Percentiles rank a stretch among this genome's conserved stretches.
Conservation (phyloP, 2,113 vertebrate genomes). For the Campylomormyrus tamandua region DNA sequence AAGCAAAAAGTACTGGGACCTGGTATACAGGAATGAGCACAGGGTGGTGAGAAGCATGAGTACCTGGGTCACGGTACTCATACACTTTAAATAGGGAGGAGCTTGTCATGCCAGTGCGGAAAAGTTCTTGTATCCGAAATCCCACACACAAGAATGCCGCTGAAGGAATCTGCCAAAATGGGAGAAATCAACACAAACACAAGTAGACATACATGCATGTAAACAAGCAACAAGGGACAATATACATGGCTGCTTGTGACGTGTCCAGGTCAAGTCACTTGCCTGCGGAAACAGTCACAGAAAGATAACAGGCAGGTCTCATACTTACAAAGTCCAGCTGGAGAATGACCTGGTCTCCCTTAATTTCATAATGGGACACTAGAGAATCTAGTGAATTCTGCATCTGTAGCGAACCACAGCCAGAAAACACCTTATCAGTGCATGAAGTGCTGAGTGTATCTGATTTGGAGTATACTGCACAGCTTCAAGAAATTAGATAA, state of each 20-base stretch:
- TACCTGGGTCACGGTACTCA: slow-evolving; percentile 69
- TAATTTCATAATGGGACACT: slow-evolving; percentile 68
- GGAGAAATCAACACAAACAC: background rate
- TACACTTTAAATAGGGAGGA: slow-evolving; percentile 71
- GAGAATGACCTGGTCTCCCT: slow-evolving; percentile 66
- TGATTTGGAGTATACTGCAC: background rate
- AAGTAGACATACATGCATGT: background rate
- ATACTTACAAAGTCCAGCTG: slow-evolving; percentile 70
- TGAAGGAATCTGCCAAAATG: slow-evolving; percentile 61
- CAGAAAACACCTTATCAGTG: background rate
- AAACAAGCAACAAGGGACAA: background rate
- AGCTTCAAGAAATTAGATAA: background rate
- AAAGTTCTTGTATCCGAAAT: slow-evolving; percentile 65
- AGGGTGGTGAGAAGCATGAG: background rate
- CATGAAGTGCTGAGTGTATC: background rate
- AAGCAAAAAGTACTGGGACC: background rate
- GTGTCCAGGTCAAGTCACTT: background rate
- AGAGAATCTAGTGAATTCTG: slow-evolving; percentile 58
- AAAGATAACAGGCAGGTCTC: background rate
- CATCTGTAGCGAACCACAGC: slow-evolving; percentile 58
- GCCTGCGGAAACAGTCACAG: background rate
- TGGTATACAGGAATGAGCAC: background rate
- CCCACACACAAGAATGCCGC: slow-evolving; percentile 59
- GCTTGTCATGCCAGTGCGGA: slow-evolving; percentile 59
- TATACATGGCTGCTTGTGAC: background rate